Conservation (phyloP, 2,113 vertebrate genomes). For the Dunckerocampus dactyliophorus region DNA sequence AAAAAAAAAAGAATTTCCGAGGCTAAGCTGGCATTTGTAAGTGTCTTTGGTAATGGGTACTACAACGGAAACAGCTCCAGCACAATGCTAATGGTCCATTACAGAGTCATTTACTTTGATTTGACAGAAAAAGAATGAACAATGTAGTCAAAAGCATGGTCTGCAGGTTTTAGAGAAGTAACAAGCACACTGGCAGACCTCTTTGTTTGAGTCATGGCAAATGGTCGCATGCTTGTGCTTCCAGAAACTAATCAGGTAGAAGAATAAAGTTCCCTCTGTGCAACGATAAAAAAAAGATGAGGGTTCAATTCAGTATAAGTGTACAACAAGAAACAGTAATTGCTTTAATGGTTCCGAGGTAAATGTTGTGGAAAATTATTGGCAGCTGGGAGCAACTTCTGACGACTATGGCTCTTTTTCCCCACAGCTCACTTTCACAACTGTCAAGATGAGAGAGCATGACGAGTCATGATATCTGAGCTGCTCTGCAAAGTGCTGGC, state of each 20-base stretch:
- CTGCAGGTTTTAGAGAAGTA: constrained; percentile 12
- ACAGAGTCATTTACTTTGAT: constrained; percentile 41
- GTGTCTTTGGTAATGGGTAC: constrained; percentile 33
- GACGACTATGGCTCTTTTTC: constrained; percentile 9
- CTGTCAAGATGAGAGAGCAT: constrained; percentile 30
- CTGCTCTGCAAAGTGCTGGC: constrained; percentile 28
- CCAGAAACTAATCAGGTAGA: constrained; percentile 13
- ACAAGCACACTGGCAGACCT: constrained; percentile 9
- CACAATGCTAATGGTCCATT: constrained; percentile 52
- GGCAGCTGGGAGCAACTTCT: background rate
- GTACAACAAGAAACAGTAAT: constrained; percentile 1
- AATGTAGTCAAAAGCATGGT: constrained; percentile 5
- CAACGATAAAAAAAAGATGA: constrained; percentile 3
- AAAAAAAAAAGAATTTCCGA: constrained; percentile 31
- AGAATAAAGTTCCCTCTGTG: constrained; percentile 7
- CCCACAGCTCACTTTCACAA: constrained; percentile 19
- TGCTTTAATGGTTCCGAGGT: constrained; percentile 5
- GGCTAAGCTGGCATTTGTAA: constrained; percentile 41
- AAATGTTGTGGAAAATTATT: constrained; percentile 10
- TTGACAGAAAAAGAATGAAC: constrained; percentile 18
- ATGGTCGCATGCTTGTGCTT: background rate
- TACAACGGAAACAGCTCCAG: constrained; percentile 28
- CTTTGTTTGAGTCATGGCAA: background rate
- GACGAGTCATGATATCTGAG: constrained; percentile 52
- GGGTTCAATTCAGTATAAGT: constrained; percentile 12